Base-by-base conservation (phyloP, 2,888 invertebrate species). In the Poecilobothrus nobilitatus region DNA sequence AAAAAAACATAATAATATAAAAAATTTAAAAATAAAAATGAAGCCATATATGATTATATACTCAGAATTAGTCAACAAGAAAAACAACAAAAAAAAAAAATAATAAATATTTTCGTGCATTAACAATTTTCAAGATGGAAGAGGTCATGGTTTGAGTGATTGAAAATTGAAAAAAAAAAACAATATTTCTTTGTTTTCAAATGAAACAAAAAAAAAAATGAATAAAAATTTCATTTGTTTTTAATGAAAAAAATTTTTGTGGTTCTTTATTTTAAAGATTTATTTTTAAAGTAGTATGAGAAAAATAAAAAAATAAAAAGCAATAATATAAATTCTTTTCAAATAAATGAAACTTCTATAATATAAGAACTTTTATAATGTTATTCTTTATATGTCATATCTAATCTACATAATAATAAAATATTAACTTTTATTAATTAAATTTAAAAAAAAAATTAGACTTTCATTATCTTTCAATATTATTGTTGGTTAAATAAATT, bases 111-210 rank as follows among this genome's bases (percentile, higher is more conserved):
- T 53, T 53, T 53, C 53, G 53, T 53, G 53, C 53, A 53, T 53
- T 53, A 53, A 53, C 53, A 15, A 53, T 53, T 53, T 53, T 53
- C 53, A 53, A 53, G 18, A 53, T 53, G 53, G 53, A 53, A 53
- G 53, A 53, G 53, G 53, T 53, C 53, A 53, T 53, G 53, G 53
- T 53, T 53, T 53, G 53, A 53, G 53, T 53, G 53, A 53, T 53
- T 53, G 53, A 53, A 41, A 27, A 53, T 53, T 53, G 53, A 18
- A 12, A 53, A 12, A 12, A 15, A 15, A 18, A 53, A 18, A 53
- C 1, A 6, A 3, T 53, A 18, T 53, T 53, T 18, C 18, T 53
- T 53, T 53, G 53, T 53, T 53, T 53, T 53, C 2, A 10, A 37
- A 37, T 37, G 12, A 37, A 37, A 12, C 12, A 53, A 53, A 53